Evolutionary conservation across 2,797 vertebrate genomes (phyloP), one percentile per base, ranked within the genome.

Genomic region (Oceanodroma leucorhoa): DNA sequence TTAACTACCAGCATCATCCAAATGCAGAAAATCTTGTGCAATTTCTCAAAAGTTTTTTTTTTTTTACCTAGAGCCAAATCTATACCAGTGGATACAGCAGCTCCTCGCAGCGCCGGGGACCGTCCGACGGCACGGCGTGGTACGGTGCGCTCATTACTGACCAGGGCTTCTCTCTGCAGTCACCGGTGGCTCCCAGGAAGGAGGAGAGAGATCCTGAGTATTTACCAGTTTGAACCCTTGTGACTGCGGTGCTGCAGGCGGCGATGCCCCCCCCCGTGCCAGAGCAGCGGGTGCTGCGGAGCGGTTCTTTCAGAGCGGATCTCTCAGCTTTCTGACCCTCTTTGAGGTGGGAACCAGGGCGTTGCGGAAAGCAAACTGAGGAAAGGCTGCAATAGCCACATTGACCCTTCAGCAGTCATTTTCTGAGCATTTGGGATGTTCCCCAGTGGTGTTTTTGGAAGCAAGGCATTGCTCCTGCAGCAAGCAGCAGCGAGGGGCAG

Each of bases 301-400:
- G 36, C 18, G 0, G 24, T 12, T 36, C 24, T 27, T 13, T 6
- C 3, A 0, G 10, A 29, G 27, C 14, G 3, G 53, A 2, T 15
- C 4, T 1, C 36, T 13, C 41, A 36, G 51, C 51, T 41, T 46
- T 27, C 65, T 16, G n/a, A 1, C 24, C 17, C 8, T 1, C 16
- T 7, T 9, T 6, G 67, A 6, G 30, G 3, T 9, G 45, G 64
- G 43, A 40, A 11, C 18, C 22, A 2, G 67, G 46, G 8, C 10
- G 18, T 11, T 13, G 30, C 55, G 5, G 64, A 29, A 15, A 29
- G 51, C 75, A 19, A 22, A 5, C 32, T 2, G 11, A 43, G 58
- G 36, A 34, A 4, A 23, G 71, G 77, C 60, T 45, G 51, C 7
- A n/a, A 4, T 2, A 5, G 18, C 32, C n/a, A 2, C 6, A 0